phyloP scores from a whole-genome alignment of 2,797 vertebrate genomes.

The Xyrichtys novacula region DNA sequence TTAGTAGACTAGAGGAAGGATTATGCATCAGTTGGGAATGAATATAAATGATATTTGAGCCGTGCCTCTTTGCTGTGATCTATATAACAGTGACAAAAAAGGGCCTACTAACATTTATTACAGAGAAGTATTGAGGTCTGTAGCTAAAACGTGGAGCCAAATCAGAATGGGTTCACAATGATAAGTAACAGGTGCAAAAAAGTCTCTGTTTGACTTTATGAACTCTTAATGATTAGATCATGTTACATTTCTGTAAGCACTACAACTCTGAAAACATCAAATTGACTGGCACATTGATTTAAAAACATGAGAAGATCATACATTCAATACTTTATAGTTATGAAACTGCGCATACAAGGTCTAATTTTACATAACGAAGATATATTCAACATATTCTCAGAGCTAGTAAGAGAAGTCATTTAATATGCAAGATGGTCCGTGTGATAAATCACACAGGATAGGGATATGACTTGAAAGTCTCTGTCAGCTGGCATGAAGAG shows the following conservation, averaged over 20 bases:
- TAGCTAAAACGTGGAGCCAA: no score
- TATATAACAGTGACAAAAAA: background rate
- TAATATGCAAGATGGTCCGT: conserved; percentile 14
- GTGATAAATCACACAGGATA: conserved; percentile 23
- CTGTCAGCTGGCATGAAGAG: conserved; percentile 11
- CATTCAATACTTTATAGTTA: background rate
- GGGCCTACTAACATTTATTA: background rate
- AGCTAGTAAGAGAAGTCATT: conserved; percentile 3
- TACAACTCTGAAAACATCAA: background rate
- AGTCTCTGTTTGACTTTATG: no score
- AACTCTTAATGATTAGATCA: no score
- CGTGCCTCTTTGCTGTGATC: background rate
- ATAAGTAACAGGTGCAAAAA: no score
- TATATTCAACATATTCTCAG: conserved; percentile 16
- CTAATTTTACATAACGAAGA: background rate
- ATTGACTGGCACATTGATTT: no score
- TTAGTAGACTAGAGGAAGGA: background rate
- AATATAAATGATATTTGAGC: background rate
- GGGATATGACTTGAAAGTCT: conserved; percentile 29
- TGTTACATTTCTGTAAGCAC: background rate
- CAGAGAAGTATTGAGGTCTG: no score
- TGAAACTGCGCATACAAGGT: background rate
- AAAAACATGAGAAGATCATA: background rate
- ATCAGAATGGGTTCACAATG: no score
- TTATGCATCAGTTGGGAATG: background rate